phyloP scores from a whole-genome alignment of 2,113 vertebrate genomes.

The Corvus hawaiiensis region DNA sequence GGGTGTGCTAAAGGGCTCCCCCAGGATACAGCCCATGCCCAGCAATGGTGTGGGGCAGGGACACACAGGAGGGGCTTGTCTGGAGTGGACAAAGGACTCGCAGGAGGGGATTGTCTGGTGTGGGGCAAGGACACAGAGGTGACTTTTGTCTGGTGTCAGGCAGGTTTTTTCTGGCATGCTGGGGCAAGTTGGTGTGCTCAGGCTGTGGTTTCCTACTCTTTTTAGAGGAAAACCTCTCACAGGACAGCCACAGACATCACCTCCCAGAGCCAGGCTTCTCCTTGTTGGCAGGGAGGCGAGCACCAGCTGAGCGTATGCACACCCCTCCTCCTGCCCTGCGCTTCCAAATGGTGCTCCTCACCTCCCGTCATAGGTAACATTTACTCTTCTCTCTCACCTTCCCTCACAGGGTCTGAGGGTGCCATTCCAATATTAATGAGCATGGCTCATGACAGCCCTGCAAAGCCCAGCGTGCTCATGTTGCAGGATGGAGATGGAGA shows the following conservation, averaged over 20 bases:
- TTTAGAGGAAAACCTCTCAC: rapidly evolving
- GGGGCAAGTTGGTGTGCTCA: not conserved
- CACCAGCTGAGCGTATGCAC: rapidly evolving
- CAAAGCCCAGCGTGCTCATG: rapidly evolving
- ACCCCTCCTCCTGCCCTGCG: rapidly evolving
- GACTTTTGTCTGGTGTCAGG: not conserved
- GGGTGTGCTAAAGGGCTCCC: rapidly evolving
- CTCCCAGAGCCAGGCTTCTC: rapidly evolving
- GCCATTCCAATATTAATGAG: not conserved
- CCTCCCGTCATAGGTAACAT: not conserved
- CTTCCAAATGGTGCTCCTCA: rapidly evolving
- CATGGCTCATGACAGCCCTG: rapidly evolving
- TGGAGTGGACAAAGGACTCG: not conserved
- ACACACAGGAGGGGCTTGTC: rapidly evolving
- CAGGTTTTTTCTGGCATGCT: rapidly evolving
- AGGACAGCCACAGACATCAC: not conserved
- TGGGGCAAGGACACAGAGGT: rapidly evolving
- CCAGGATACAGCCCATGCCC: rapidly evolving
- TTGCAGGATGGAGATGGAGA: not conserved
- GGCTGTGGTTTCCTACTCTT: not conserved
- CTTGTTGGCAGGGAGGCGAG: rapidly evolving
- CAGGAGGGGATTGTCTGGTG: not conserved
- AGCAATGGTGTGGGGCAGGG: rapidly evolving
- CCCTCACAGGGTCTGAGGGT: not conserved
- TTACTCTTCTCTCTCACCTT: not conserved